Evolutionary conservation across 1,140 invertebrate species (phyloP).

Genomic region (Pogonomyrmex barbatus): DNA sequence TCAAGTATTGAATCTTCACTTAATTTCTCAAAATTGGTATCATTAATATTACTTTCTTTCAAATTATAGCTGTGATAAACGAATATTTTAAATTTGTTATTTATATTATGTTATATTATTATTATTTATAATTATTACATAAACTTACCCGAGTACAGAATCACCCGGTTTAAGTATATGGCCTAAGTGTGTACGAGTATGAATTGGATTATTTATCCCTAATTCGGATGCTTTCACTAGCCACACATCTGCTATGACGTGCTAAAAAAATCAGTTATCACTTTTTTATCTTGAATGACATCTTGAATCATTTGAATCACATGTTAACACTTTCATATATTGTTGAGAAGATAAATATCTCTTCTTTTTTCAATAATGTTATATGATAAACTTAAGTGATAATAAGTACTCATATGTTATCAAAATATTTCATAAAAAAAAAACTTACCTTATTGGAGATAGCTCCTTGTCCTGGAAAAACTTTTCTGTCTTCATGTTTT

Average conservation of each 20-base stretch:
- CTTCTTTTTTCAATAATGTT: background rate
- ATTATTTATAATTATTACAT: conserved; percentile 9
- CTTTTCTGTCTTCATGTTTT: conserved; percentile 91
- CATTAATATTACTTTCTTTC: conserved; percentile 95
- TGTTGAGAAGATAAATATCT: background rate
- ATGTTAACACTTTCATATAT: background rate
- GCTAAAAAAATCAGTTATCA: conserved; percentile 86
- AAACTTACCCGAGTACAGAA: conserved; percentile 93
- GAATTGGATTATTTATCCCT: conserved; percentile 93
- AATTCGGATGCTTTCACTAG: conserved; percentile 95
- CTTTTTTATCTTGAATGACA: conserved; percentile 1
- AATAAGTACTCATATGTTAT: conserved; percentile 1
- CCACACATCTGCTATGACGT: conserved; percentile 97
- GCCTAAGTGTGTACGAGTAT: conserved; percentile 97
- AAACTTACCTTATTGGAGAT: conserved; percentile 91
- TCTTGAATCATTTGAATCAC: background rate
- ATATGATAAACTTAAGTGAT: conserved; percentile 35
- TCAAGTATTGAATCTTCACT: conserved; percentile 92
- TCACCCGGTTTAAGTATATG: conserved; percentile 97
- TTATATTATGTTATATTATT: too few relatives aligned
- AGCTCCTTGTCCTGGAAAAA: conserved; percentile 94
- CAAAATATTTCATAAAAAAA: conserved; percentile 18
- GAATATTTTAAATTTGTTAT: background rate
- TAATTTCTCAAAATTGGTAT: conserved; percentile 94
- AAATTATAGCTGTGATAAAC: conserved; percentile 92